These are phyloP conservation scores for Cryptoprocta ferox DNA, from an alignment of 2,797 vertebrate genomes.

Conservation along the genomic window DNA sequence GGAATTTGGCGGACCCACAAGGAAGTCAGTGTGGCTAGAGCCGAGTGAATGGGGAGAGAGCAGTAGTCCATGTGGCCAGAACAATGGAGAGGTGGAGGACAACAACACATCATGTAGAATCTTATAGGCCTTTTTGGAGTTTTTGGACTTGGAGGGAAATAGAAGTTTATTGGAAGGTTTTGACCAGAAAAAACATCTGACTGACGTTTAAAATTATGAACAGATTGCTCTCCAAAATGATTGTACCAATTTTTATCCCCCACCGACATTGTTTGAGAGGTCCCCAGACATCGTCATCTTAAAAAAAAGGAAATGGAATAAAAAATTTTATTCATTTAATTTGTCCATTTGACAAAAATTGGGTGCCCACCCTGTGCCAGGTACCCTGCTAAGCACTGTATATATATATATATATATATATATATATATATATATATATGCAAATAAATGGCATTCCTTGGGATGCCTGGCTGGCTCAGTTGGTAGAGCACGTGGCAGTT, in stretches of 20 bases:
- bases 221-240: not conserved
- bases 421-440: no score
- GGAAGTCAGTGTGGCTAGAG: not conserved
- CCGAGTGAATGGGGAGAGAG: not conserved
- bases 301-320: not conserved
- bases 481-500: not conserved
- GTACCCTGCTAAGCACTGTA: not conserved
- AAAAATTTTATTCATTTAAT: not conserved
- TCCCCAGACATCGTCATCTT: not conserved
- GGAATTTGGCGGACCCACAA: not conserved
- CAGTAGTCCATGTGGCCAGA: not conserved
- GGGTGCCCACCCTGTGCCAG: not conserved
- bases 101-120: not conserved
- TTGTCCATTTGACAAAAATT: not conserved
- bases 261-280: not conserved
- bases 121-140: not conserved
- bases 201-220: not conserved
- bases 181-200: not conserved
- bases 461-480: not conserved
- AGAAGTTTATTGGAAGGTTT: not conserved
- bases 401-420: no score
- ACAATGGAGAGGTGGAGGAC: not conserved
- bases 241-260: not conserved
- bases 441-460: not conserved
- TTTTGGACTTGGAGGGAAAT: not conserved